Conservation (phyloP, 2,113 vertebrate species). For the Tichodroma muraria region DNA sequence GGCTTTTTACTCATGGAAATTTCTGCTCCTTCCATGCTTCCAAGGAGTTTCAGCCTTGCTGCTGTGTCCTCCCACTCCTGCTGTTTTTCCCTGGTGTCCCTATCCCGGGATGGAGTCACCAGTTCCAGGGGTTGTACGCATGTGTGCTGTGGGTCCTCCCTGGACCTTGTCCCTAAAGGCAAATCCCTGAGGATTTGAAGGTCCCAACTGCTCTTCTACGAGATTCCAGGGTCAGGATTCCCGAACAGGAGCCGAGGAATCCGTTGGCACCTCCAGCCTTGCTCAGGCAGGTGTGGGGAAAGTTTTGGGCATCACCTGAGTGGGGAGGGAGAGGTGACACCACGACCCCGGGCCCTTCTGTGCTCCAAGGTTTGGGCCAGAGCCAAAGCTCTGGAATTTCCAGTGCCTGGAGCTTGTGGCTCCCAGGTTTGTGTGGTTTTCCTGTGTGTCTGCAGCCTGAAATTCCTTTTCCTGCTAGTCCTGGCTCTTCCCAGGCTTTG, state of each 20-base stretch:
- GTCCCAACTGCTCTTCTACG: neutral
- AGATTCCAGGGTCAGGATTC: neutral
- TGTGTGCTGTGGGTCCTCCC: neutral
- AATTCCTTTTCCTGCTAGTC: neutral
- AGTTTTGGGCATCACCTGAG: rapidly evolving
- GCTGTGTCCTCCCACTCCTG: neutral
- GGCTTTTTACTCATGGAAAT: neutral
- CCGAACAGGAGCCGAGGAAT: neutral
- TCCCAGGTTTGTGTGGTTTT: neutral
- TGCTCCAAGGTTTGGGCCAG: too few species aligned
- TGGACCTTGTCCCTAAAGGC: neutral
- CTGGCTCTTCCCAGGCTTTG: neutral
- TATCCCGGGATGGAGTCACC: neutral
- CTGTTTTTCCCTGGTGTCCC: neutral
- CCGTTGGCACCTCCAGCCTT: neutral
- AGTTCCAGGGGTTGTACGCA: neutral
- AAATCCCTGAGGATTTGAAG: neutral
- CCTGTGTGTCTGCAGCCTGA: neutral
- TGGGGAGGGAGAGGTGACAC: neutral
- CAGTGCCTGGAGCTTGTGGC: neutral
- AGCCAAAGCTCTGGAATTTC: neutral
- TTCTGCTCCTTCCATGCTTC: neutral
- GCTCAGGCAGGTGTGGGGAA: neutral
- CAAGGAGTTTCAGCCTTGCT: neutral
- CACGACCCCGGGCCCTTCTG: rapidly evolving